Base-by-base conservation (phyloP, 2,113 vertebrate genomes). In the Clarias gariepinus region DNA sequence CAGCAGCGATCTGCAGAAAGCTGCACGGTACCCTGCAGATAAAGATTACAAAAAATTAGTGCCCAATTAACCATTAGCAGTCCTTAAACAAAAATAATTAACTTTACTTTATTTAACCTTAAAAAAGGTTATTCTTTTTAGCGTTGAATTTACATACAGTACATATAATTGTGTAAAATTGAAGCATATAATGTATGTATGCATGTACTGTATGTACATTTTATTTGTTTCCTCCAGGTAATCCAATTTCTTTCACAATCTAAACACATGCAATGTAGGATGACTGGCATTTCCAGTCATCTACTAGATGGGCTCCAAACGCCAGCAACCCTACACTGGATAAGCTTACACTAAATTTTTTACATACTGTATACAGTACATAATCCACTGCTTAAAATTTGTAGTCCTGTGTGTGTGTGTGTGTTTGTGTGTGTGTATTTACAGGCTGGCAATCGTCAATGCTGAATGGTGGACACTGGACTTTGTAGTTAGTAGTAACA, bases 1-100 rank as follows among this genome's bases (percentile, higher is more conserved):
- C 98, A 99, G 91, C 98, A 99, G 33, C 96, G 96, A 0, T 97
- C 94, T 74, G 96, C 93, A 87, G 95, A 92, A 66, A 94, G 88
- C 0, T 95, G 87, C 92, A 97, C 84, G n/a, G 97, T 96, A 58
- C 92, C 96, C 98, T 99, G 82, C 74, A 63, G 84, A 92, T 6
- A 7, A 78, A 86, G 90, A 57, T 85, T 0, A 89, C 11, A 84
- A 6, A 55, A 85, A 60, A 57, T 85, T 33, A 58, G 19, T 55
- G 12, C 19, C 10, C 28, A 73, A 30, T n/a, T 33, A 73, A n/a
- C 53, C 53, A 47, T 25, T 28, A 52, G 12, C 15, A 82, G 23
- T 8, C 4, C 12, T 16, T n/a, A 53, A 2, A 25, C 21, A 52
- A 52, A 74, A 47, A 76, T 73, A 41, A 3, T 25, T 52, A 13